Percentiles rank a stretch among this genome's conserved stretches.
Evolutionary conservation across 2,113 vertebrate species (phyloP).

Genomic region (Plestiodon gilberti): DNA sequence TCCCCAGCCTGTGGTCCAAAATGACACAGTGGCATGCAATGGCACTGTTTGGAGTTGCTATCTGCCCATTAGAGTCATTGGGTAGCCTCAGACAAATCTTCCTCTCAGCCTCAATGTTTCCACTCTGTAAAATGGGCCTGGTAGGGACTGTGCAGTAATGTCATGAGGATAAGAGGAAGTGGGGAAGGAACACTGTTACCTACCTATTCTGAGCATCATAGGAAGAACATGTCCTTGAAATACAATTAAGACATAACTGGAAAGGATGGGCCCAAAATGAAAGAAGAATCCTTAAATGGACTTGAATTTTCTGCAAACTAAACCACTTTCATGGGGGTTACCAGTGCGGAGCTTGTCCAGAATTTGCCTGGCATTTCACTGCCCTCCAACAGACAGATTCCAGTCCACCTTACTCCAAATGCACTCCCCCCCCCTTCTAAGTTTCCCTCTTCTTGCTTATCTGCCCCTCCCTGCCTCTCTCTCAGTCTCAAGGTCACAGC

Average conservation of each 20-base stretch:
- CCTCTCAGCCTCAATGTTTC: not conserved
- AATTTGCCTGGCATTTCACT: not conserved
- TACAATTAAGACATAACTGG: not conserved
- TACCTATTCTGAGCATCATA: not conserved
- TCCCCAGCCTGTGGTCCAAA: not conserved
- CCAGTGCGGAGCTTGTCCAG: not conserved
- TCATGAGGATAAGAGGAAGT: not conserved
- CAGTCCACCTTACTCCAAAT: not conserved
- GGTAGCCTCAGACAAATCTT: not conserved
- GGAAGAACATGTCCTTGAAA: not conserved
- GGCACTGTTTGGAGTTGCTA: too few species aligned
- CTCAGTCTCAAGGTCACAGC: slow-evolving; percentile 85
- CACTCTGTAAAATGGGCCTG: not conserved
- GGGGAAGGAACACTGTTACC: not conserved
- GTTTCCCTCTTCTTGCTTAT: slow-evolving; percentile 43
- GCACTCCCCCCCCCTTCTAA: slow-evolving; percentile 48
- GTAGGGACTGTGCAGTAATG: not conserved
- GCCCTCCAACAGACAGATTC: slow-evolving; percentile 36
- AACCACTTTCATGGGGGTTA: not conserved
- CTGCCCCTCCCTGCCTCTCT: slow-evolving; percentile 30
- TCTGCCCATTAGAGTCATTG: too few species aligned
- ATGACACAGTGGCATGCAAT: too few species aligned
- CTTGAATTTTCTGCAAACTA: too few species aligned
- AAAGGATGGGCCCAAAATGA: not conserved
- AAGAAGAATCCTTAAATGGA: not conserved